Percentiles rank a stretch among this genome's conserved stretches.
phyloP scores from a whole-genome alignment of 2,888 invertebrate species.

The Agriopis leucophaearia region DNA sequence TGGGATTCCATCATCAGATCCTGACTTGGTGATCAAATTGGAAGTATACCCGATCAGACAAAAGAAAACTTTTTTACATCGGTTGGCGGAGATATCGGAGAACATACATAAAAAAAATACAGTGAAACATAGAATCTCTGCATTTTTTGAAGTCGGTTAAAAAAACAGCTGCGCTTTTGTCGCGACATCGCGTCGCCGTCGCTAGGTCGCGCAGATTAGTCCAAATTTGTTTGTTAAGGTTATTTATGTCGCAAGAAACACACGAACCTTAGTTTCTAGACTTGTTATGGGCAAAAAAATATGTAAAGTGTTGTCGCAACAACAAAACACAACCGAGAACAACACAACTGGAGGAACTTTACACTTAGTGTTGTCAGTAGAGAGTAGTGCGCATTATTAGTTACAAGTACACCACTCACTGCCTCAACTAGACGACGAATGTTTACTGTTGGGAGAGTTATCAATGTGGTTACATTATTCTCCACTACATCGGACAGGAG shows the following conservation, averaged over 20 bases:
- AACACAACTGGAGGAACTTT: slow-evolving; percentile 3
- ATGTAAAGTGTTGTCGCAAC: neutral
- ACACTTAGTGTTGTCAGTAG: neutral
- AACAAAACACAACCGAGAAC: neutral
- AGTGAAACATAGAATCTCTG: too few species aligned
- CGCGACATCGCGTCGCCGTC: neutral
- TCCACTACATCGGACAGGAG: too few species aligned
- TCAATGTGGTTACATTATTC: neutral
- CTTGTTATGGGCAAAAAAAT: neutral
- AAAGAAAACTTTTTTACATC: too few species aligned
- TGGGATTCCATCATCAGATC: too few species aligned
- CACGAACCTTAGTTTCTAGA: slow-evolving; percentile 12
- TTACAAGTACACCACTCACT: too few species aligned
- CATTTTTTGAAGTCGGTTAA: too few species aligned
- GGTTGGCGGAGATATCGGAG: too few species aligned
- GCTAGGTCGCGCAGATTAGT: neutral
- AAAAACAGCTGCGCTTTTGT: too few species aligned
- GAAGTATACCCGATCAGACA: too few species aligned
- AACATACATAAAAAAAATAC: too few species aligned
- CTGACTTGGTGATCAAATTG: too few species aligned
- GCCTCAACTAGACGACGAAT: neutral
- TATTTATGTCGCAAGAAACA: slow-evolving; percentile 33
- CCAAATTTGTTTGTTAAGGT: too few species aligned
- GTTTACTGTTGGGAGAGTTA: neutral
- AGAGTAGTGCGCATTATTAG: slow-evolving; percentile 1